A percentile compares a stretch with the other conserved stretches of the same genome.
phyloP scores from a whole-genome alignment of 2,113 vertebrate species.

The Bagarius yarrelli region DNA sequence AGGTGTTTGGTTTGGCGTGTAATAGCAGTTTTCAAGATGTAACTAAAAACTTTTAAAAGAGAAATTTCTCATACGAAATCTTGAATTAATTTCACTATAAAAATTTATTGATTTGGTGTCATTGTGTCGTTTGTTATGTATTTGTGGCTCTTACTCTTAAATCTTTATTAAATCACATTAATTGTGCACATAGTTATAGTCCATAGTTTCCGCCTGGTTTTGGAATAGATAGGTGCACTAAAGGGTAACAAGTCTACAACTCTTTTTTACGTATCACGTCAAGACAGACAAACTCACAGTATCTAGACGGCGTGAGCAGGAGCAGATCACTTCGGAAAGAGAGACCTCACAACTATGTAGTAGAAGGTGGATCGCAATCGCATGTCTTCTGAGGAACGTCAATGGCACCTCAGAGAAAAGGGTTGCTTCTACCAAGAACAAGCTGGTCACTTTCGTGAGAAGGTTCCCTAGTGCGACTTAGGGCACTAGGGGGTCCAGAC shows the following conservation, averaged over 20 bases:
- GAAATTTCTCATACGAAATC: slow-evolving; percentile 50
- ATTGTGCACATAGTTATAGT: slow-evolving; percentile 1
- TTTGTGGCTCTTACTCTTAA: not conserved
- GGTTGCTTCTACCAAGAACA: no score
- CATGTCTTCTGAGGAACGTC: no score
- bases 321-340: not conserved
- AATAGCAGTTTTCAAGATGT: no score
- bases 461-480: no score
- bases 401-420: no score
- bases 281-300: not conserved
- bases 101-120: not conserved
- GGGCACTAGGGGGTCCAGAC: no score
- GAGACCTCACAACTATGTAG: no score
- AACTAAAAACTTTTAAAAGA: no score
- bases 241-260: slow-evolving; percentile 43
- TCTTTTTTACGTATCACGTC: slow-evolving; percentile 35
- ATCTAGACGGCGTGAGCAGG: not conserved
- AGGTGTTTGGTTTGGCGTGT: no score
- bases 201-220: slow-evolving; percentile 41
- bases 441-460: no score
- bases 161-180: not conserved
- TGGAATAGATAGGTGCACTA: slow-evolving; percentile 44
- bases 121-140: not conserved
- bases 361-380: no score
- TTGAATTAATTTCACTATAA: slow-evolving; percentile 45